Percentiles rank a stretch among this genome's conserved stretches.
Evolutionary conservation across 2,113 vertebrate genomes (phyloP).

Genomic region (Nothoprocta pentlandii): DNA sequence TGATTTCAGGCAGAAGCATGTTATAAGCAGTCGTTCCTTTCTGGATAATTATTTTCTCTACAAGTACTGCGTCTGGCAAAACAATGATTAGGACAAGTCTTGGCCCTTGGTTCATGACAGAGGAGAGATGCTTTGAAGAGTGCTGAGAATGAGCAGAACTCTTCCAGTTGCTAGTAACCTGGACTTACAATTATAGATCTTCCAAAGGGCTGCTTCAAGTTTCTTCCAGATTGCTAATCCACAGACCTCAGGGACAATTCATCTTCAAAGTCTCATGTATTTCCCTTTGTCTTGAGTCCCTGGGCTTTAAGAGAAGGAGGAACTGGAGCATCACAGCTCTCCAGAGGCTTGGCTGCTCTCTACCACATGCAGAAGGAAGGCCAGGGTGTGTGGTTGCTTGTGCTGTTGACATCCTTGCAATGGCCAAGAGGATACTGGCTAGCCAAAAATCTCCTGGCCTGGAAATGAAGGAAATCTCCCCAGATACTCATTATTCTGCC

Average conservation of each 20-base stretch:
- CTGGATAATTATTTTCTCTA: background rate
- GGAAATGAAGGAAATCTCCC: background rate
- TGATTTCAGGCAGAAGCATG: accelerated
- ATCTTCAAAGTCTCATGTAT: background rate
- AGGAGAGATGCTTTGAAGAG: background rate
- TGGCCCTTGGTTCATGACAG: background rate
- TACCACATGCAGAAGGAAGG: background rate
- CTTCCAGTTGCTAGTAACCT: background rate
- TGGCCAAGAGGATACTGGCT: accelerated
- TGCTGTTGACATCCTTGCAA: background rate
- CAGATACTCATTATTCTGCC: background rate
- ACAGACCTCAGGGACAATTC: background rate
- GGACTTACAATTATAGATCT: background rate
- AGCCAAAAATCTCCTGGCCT: background rate
- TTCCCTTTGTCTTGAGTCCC: background rate
- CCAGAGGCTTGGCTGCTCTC: background rate
- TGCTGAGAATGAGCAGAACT: background rate
- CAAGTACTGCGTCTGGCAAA: background rate
- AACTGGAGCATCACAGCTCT: background rate
- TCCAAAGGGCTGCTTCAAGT: background rate
- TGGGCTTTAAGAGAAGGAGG: background rate
- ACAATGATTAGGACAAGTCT: background rate
- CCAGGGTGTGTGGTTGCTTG: accelerated
- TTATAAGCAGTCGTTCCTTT: background rate
- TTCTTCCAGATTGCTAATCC: background rate